phyloP scores from a whole-genome alignment of 2,888 invertebrate genomes.

The Brassicogethes aeneus region DNA sequence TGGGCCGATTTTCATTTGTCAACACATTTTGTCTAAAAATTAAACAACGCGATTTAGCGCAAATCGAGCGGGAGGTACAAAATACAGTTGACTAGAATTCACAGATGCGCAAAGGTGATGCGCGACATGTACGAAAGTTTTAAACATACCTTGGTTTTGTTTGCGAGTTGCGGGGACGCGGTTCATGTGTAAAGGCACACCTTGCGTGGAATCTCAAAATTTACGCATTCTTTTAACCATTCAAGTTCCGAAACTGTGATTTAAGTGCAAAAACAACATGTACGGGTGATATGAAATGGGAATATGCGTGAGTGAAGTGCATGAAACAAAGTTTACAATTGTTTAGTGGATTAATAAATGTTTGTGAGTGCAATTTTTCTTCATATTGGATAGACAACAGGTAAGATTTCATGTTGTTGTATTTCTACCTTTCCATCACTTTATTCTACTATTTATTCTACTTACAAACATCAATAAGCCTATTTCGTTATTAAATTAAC shows the following conservation, averaged over 20 bases:
- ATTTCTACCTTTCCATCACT: neutral
- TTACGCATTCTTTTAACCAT: conserved; percentile 2
- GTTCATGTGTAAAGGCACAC: conserved; percentile 19
- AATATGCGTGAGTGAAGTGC: conserved; percentile 16
- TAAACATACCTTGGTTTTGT: conserved; percentile 18
- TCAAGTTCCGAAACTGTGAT: conserved; percentile 5
- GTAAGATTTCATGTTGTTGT: conserved; percentile 19
- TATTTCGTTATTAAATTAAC: too few species aligned
- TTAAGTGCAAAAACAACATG: conserved; percentile 12
- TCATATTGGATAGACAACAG: conserved; percentile 28
- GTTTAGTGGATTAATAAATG: conserved; percentile 13
- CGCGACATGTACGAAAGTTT: conserved; percentile 6
- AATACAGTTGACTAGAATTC: neutral
- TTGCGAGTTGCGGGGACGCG: conserved; percentile 22
- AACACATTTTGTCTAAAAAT: neutral
- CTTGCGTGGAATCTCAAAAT: conserved; percentile 12
- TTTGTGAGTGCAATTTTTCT: conserved; percentile 23
- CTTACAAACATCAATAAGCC: too few species aligned
- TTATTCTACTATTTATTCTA: too few species aligned
- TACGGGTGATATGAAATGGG: conserved; percentile 6
- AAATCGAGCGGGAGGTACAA: neutral
- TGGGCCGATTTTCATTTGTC: neutral
- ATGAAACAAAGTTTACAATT: conserved; percentile 8
- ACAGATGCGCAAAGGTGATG: conserved; percentile 10
- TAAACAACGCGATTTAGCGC: neutral